Conservation (phyloP, 2,888 invertebrate genomes). For the Hemicrepidius hirtus region DNA sequence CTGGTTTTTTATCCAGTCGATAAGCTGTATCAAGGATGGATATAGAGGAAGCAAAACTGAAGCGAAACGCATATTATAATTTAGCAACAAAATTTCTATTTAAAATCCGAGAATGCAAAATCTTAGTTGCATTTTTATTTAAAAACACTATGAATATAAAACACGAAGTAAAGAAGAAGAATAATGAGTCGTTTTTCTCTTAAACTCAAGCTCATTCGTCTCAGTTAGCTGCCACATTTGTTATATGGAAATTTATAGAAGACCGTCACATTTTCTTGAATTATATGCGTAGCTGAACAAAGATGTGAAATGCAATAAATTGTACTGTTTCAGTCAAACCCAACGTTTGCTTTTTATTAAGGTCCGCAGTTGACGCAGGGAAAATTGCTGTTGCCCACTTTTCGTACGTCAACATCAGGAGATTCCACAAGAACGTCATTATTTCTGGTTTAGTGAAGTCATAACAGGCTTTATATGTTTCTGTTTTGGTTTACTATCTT, state of each 20-base stretch:
- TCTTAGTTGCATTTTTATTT: conserved; percentile 31
- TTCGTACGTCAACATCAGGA: conserved; percentile 27
- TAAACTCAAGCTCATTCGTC: conserved; percentile 45
- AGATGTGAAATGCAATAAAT: conserved; percentile 45
- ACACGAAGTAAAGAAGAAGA: conserved; percentile 39
- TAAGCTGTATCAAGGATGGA: conserved; percentile 13
- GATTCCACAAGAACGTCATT: conserved; percentile 12
- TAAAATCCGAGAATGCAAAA: neutral
- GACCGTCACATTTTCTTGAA: conserved; percentile 50
- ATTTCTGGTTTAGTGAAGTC: conserved; percentile 12
- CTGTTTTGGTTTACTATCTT: too few species aligned
- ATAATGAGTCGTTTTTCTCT: conserved; percentile 47
- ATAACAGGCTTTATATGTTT: neutral
- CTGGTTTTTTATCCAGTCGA: conserved; percentile 18
- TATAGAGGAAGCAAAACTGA: neutral
- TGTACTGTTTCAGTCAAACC: conserved; percentile 34
- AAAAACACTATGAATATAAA: conserved; percentile 40
- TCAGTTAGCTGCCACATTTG: conserved; percentile 51
- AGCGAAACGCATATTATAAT: conserved; percentile 8
- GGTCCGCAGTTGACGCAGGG: conserved; percentile 27
- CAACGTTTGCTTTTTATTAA: conserved; percentile 41
- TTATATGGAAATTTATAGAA: conserved; percentile 51
- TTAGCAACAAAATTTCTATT: neutral
- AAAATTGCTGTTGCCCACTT: conserved; percentile 32
- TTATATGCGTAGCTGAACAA: conserved; percentile 46